Conservation (phyloP, 2,113 vertebrate genomes). For the Aptenodytes patagonicus region DNA sequence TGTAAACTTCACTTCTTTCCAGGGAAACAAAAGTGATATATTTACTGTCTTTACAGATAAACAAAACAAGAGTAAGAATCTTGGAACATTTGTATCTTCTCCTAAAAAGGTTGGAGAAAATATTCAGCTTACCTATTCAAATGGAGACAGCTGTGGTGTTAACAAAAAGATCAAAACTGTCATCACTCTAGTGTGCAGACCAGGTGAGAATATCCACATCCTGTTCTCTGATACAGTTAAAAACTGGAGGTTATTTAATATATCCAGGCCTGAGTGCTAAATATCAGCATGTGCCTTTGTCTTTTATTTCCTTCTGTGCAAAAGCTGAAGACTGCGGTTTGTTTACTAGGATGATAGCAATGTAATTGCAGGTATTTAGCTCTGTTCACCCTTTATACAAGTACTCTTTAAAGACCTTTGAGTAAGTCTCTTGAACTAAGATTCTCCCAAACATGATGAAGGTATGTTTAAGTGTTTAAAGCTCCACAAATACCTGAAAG, state of each 20-base stretch:
- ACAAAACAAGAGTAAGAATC: slow-evolving; percentile 59
- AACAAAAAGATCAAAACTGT: slow-evolving; percentile 77
- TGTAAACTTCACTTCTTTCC: background rate
- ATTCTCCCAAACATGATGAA: background rate
- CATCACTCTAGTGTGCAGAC: slow-evolving; percentile 87
- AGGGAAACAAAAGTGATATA: background rate
- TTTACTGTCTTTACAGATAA: slow-evolving; percentile 74
- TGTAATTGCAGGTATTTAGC: background rate
- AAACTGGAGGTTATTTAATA: background rate
- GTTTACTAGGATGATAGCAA: background rate
- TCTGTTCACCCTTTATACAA: background rate
- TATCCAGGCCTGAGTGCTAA: background rate
- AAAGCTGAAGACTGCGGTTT: background rate
- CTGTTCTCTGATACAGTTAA: background rate
- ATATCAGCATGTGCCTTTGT: background rate
- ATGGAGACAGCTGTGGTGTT: slow-evolving; percentile 79
- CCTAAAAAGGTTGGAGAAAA: slow-evolving; percentile 82
- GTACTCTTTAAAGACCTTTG: background rate
- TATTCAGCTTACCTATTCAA: slow-evolving; percentile 84
- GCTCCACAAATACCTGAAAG: background rate
- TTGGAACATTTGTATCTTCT: slow-evolving; percentile 86
- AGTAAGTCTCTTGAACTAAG: background rate
- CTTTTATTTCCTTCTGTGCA: background rate
- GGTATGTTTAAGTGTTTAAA: background rate
- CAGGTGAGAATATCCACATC: slow-evolving; percentile 71